A percentile compares a stretch with the other conserved stretches of the same genome.
phyloP scores from a whole-genome alignment of 2,113 vertebrate genomes.

The Oreochromis spilurus region DNA sequence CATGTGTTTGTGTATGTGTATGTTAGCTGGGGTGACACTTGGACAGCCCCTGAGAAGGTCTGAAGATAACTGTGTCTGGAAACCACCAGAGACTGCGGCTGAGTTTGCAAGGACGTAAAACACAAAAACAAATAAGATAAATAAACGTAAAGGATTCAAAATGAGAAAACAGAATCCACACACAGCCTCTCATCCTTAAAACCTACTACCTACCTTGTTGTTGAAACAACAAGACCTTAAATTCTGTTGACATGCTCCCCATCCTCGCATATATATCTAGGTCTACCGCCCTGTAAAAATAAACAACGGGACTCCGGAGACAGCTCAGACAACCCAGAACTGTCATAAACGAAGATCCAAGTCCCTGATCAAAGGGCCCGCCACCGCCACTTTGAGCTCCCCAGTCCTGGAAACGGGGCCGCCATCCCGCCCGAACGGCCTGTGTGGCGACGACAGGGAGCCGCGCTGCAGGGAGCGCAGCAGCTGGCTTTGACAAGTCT shows the following conservation, averaged over 20 bases:
- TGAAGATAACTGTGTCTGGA: not conserved
- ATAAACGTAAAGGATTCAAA: not conserved
- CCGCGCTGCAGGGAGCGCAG: not conserved
- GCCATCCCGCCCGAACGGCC: not conserved
- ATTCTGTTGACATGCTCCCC: not conserved
- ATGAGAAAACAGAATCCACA: not conserved
- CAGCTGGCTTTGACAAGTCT: conserved; percentile 31
- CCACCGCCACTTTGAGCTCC: not conserved
- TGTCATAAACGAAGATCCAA: conserved; percentile 37
- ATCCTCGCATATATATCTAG: conserved; percentile 5
- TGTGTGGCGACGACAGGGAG: not conserved
- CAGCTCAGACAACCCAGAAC: conserved; percentile 54
- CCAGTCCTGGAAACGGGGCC: not conserved
- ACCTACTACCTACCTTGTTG: not conserved
- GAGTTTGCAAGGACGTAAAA: not conserved
- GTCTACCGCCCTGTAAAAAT: conserved; percentile 30
- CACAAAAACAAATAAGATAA: not conserved
- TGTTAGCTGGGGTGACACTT: not conserved
- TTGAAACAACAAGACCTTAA: not conserved
- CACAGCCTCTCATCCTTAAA: not conserved
- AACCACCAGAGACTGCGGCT: not conserved
- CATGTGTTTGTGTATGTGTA: not conserved
- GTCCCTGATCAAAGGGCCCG: conserved; percentile 27
- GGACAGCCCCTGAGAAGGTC: not conserved
- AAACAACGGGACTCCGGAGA: conserved; percentile 19